Evolutionary conservation across 2,888 invertebrate species (phyloP).

Genomic region (Heliconius erato): DNA sequence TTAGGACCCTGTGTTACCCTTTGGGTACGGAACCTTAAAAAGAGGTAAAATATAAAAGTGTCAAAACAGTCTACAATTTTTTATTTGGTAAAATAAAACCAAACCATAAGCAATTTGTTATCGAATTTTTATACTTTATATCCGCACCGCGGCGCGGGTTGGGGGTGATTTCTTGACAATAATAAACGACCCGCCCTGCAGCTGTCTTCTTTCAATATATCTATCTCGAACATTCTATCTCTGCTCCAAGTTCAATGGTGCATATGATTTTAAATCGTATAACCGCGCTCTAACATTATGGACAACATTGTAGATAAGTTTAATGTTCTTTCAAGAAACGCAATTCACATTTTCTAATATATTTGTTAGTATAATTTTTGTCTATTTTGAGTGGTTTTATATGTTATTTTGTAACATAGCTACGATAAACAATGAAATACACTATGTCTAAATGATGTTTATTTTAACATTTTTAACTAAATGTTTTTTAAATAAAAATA

Average conservation of each 20-base stretch:
- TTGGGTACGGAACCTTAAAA: too few species aligned
- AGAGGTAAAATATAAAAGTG: too few species aligned
- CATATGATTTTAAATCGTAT: not conserved
- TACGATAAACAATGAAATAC: too few species aligned
- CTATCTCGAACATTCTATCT: constrained; percentile 28
- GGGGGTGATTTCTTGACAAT: constrained; percentile 24
- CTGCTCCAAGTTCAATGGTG: constrained; percentile 3
- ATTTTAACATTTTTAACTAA: too few species aligned
- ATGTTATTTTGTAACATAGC: not conserved
- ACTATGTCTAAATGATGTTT: too few species aligned
- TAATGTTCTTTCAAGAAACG: constrained; percentile 5
- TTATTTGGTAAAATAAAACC: not conserved
- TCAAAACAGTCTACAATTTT: not conserved
- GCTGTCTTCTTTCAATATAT: constrained; percentile 37
- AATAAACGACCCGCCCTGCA: constrained; percentile 32
- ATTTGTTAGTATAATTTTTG: not conserved
- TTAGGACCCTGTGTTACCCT: too few species aligned
- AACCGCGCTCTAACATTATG: not conserved
- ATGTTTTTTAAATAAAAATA: too few species aligned
- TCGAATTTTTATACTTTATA: not conserved
- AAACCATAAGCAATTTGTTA: constrained; percentile 14
- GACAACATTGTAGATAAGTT: constrained; percentile 2
- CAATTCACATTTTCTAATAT: not conserved
- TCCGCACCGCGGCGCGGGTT: not conserved
- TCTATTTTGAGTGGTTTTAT: not conserved